Evolutionary conservation across 1,140 invertebrate species (phyloP).

Genomic region (Drosophila miranda): DNA sequence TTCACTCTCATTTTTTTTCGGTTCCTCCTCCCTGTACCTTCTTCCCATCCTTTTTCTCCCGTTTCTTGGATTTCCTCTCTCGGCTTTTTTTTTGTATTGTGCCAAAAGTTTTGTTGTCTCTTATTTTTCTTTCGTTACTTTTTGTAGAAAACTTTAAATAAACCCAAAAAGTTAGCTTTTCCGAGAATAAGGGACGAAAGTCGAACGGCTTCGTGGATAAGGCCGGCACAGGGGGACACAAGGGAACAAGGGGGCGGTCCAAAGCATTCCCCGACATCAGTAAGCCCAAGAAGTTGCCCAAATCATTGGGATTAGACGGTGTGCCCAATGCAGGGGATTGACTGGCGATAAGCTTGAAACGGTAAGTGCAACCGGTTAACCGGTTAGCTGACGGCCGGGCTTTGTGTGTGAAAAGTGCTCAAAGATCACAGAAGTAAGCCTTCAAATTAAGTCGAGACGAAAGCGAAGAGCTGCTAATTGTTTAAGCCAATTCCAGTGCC

Average conservation of each 20-base stretch:
- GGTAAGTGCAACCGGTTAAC: constrained; percentile 41
- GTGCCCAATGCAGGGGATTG: not conserved
- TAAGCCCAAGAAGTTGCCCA: constrained; percentile 67
- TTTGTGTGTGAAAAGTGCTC: constrained; percentile 11
- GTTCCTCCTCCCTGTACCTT: too few relatives aligned
- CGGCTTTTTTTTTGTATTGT: constrained; percentile 7
- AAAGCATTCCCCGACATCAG: constrained; percentile 63
- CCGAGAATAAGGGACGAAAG: too few relatives aligned
- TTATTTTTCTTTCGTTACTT: constrained; percentile 65
- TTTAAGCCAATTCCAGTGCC: too few relatives aligned
- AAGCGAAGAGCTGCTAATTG: too few relatives aligned
- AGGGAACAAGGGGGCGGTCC: constrained; percentile 23
- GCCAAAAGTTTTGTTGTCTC: constrained; percentile 68
- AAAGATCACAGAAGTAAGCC: constrained; percentile 22
- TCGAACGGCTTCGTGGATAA: constrained; percentile 1
- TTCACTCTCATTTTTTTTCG: constrained; percentile 30
- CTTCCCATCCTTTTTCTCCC: constrained; percentile 4
- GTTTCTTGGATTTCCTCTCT: constrained; percentile 16
- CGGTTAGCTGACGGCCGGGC: constrained; percentile 32
- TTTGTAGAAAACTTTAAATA: constrained; percentile 60
- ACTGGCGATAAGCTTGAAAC: constrained; percentile 39
- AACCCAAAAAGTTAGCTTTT: constrained; percentile 56
- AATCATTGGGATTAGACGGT: constrained; percentile 43
- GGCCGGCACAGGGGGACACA: too few relatives aligned
- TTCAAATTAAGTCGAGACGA: too few relatives aligned